phyloP scores from a whole-genome alignment of 1,140 invertebrate species.

The Microvelia longipes region DNA sequence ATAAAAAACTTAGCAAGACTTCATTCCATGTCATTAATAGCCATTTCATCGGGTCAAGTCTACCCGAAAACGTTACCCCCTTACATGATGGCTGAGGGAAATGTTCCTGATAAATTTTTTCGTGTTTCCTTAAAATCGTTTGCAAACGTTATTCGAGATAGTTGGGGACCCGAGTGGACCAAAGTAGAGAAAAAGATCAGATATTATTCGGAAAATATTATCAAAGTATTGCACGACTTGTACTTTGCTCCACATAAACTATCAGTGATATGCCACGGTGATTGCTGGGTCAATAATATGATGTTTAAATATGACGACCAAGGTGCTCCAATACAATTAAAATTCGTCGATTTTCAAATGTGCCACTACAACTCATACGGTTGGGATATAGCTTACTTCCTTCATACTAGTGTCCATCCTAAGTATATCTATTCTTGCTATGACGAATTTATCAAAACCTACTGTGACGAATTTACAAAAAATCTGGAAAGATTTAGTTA shows the following conservation, averaged over 20 bases:
- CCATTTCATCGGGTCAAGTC: not conserved
- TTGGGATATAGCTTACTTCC: not conserved
- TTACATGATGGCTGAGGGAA: not conserved
- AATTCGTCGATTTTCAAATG: conserved; percentile 3
- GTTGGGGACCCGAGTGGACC: not conserved
- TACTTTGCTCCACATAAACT: not conserved
- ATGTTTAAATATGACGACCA: conserved; percentile 28
- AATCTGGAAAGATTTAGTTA: not conserved
- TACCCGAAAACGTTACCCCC: not conserved
- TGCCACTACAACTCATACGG: conserved; percentile 2
- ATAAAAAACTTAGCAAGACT: not conserved
- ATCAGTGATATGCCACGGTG: conserved; percentile 33
- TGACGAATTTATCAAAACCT: not conserved
- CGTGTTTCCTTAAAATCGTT: not conserved
- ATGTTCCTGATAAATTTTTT: not conserved
- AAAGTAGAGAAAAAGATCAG: not conserved
- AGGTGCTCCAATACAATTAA: conserved; percentile 9
- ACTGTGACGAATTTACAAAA: not conserved
- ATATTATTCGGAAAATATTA: not conserved
- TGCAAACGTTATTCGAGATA: not conserved
- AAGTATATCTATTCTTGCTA: not conserved
- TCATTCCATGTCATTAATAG: not conserved
- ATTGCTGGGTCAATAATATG: conserved; percentile 39
- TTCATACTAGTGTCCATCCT: not conserved
- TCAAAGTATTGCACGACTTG: not conserved